phyloP scores from a whole-genome alignment of 1,140 invertebrate species.

The Matsumurasca onukii region DNA sequence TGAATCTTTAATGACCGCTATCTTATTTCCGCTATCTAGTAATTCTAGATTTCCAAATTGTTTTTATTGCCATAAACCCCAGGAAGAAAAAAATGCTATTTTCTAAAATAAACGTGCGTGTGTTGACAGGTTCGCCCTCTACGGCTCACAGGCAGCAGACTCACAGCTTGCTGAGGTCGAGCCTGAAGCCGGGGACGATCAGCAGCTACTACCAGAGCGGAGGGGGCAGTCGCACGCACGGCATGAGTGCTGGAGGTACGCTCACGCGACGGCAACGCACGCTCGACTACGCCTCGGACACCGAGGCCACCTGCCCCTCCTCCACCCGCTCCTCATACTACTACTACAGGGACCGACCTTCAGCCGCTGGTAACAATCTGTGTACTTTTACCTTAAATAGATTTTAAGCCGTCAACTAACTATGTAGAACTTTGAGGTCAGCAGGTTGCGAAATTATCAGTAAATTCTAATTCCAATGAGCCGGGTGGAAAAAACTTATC shows the following conservation, averaged over 20 bases:
- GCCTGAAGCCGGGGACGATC: constrained; percentile 59
- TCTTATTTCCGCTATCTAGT: too few relatives aligned
- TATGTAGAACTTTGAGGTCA: too few relatives aligned
- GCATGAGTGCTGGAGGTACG: constrained; percentile 47
- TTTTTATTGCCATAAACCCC: too few relatives aligned
- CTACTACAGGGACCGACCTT: constrained; percentile 61
- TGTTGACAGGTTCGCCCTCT: constrained; percentile 44
- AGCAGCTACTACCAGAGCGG: constrained; percentile 40
- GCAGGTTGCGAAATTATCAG: too few relatives aligned
- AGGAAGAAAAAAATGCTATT: too few relatives aligned
- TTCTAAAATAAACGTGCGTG: too few relatives aligned
- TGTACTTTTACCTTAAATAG: too few relatives aligned
- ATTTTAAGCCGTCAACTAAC: too few relatives aligned
- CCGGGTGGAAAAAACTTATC: too few relatives aligned
- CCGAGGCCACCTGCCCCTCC: constrained; percentile 76
- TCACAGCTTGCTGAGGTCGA: constrained; percentile 73
- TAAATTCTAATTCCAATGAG: too few relatives aligned
- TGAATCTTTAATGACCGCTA: too few relatives aligned
- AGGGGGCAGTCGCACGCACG: not conserved
- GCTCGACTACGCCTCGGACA: constrained; percentile 90
- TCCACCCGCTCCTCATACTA: constrained; percentile 76
- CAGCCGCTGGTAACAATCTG: constrained; percentile 18
- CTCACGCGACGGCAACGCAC: constrained; percentile 68
- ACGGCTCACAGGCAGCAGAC: constrained; percentile 54
- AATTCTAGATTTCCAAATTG: too few relatives aligned